Conservation (phyloP, 2,888 invertebrate genomes). For the Chirona hameri region DNA sequence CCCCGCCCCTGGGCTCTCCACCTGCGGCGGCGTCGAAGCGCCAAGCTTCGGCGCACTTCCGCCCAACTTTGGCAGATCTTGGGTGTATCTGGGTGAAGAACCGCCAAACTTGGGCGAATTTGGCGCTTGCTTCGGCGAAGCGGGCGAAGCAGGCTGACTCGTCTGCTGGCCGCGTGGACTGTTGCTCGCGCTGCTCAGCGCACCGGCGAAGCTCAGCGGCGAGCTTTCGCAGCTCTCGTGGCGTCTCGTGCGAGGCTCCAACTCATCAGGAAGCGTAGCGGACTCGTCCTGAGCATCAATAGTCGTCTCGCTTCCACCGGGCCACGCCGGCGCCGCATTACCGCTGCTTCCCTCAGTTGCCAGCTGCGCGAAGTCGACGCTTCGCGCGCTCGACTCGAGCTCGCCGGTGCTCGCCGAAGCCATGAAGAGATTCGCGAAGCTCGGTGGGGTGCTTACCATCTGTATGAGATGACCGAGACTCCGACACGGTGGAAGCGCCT, state of each 20-base stretch:
- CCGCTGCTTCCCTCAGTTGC: neutral
- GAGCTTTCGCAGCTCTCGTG: neutral
- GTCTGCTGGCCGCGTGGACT: neutral
- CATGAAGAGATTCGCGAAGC: neutral
- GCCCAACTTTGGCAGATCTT: neutral
- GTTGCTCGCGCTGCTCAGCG: conserved; percentile 7
- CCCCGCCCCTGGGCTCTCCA: neutral
- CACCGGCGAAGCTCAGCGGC: conserved; percentile 24
- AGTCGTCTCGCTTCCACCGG: neutral
- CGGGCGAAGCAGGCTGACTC: neutral
- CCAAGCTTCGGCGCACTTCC: neutral
- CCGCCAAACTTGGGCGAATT: neutral
- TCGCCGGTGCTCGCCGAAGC: neutral
- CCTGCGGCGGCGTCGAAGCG: neutral
- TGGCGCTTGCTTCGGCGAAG: neutral
- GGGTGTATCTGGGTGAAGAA: neutral
- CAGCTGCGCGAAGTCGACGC: neutral
- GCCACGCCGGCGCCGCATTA: neutral
- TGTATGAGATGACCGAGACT: conserved; percentile 1
- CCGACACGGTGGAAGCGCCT: neutral
- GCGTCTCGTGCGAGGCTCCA: neutral
- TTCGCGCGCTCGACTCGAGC: neutral
- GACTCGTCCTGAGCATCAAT: neutral
- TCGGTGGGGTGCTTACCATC: conserved; percentile 1
- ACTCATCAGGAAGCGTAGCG: neutral